phyloP scores from a whole-genome alignment of 2,113 vertebrate species.

The Hydrochoerus hydrochaeris region DNA sequence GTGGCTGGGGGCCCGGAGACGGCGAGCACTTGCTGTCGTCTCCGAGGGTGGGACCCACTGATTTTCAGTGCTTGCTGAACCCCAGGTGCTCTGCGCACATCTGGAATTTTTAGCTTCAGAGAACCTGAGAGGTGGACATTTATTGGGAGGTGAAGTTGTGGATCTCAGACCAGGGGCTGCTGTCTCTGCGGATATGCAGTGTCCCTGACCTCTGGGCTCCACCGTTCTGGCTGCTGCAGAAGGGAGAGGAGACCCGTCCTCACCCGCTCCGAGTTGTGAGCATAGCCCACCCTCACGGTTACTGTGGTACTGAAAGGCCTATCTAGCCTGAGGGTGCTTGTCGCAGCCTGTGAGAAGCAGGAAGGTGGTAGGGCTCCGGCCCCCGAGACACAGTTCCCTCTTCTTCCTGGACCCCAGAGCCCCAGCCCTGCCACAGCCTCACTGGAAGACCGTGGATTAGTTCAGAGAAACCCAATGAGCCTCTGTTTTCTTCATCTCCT shows the following conservation, averaged over 20 bases:
- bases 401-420: neutral
- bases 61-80: neutral
- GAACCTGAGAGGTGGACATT: neutral
- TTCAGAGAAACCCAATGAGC: neutral
- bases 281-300: neutral
- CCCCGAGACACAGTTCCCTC: neutral
- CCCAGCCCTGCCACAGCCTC: neutral
- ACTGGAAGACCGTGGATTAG: neutral
- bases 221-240: neutral
- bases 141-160: neutral
- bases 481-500: neutral
- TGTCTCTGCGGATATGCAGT: neutral
- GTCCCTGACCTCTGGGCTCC: neutral
- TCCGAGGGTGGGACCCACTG: neutral
- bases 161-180: neutral
- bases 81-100: neutral
- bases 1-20: fast-evolving
- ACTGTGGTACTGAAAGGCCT: neutral
- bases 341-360: neutral
- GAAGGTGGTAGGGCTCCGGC: neutral
- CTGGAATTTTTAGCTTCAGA: neutral
- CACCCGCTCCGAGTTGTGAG: neutral
- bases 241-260: neutral
- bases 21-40: neutral
- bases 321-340: too few species aligned